phyloP scores from a whole-genome alignment of 2,888 invertebrate genomes.

The Phalera bucephala region DNA sequence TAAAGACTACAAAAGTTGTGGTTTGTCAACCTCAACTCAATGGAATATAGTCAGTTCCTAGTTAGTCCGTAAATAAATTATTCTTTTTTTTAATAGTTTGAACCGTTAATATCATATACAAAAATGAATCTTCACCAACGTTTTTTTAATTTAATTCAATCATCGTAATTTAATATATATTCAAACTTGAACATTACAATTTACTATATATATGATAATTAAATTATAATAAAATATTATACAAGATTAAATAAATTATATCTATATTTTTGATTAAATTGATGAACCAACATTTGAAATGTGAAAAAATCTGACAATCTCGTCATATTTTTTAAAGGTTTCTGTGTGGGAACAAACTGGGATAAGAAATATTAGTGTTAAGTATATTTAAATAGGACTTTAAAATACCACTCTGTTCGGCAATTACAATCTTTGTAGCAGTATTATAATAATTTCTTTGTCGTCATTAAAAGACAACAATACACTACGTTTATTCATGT shows the following conservation, averaged over 20 bases:
- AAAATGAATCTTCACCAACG: not conserved
- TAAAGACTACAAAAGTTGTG: too few species aligned
- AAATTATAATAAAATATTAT: not conserved
- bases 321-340: slow-evolving; percentile 29
- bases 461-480: not conserved
- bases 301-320: slow-evolving; percentile 33
- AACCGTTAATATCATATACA: too few species aligned
- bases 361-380: too few species aligned
- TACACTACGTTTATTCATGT: too few species aligned
- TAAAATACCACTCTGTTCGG: not conserved
- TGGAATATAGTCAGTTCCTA: too few species aligned
- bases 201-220: not conserved
- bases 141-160: not conserved
- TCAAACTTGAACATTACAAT: not conserved
- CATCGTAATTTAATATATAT: not conserved
- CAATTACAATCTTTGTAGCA: not conserved
- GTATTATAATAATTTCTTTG: not conserved
- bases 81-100: too few species aligned
- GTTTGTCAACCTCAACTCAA: too few species aligned
- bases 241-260: not conserved
- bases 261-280: not conserved
- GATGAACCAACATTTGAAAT: slow-evolving; percentile 29
- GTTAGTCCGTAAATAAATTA: too few species aligned
- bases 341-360: slow-evolving; percentile 14
- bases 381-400: not conserved